Evolutionary conservation across 2,888 invertebrate species (phyloP), one percentile per base, ranked within the genome.

Genomic region (Drosophila merina): DNA sequence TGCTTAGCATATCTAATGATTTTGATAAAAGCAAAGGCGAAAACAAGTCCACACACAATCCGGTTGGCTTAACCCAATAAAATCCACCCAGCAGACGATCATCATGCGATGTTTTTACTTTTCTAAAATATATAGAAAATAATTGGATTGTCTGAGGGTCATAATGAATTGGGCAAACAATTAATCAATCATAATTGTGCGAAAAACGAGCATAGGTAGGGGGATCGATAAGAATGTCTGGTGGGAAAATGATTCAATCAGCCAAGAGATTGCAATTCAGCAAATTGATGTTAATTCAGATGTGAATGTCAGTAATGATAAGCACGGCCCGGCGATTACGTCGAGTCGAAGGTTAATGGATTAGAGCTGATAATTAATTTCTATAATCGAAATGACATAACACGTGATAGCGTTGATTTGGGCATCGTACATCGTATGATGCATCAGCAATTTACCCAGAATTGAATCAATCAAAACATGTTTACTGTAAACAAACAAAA

Each of bases 401-500:
- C 55, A 72, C 38, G 69, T 55, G 73, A 73, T 56, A 12, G 26
- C 31, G 4, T 48, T 33, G 31, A 40, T 50, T 60, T 31, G 44
- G 36, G 36, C 31, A 30, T 50, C 36, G 28, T 36, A 44, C 31
- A 30, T 50, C 36, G 28, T 36, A 44, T 20, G 42, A 58, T 44
- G 51, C 31, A 14, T 57, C 20, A 28, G 8, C 5, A 28, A 54
- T 33, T 54, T 14, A n/a, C n/a, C 26, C 6, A 54, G 28, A 72
- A 69, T 28, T 42, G 47, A 58, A 50, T 69, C 69, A 77, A 84
- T 78, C 77, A 77, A 71, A 47, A 54, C 42, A 58, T 48, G 54
- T 66, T 73, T 72, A 74, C 76, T 72, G 48, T 38, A 57, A 57
- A 49, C 64, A 69, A 81, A 82, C 82, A 82, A 86, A 82, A 71